phyloP scores from a whole-genome alignment of 2,888 invertebrate species.

The Acronicta aceris region DNA sequence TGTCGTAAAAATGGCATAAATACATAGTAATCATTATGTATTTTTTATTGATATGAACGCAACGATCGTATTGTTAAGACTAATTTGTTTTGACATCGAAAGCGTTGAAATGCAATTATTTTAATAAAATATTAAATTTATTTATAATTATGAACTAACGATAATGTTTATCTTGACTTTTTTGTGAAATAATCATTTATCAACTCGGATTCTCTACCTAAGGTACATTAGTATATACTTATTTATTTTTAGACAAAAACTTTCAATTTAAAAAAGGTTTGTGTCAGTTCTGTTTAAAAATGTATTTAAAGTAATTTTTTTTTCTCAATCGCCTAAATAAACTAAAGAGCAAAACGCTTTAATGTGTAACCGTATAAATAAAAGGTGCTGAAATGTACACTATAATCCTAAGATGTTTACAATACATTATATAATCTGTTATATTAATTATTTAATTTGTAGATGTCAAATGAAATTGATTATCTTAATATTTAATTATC shows the following conservation, averaged over 20 bases:
- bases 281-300: no score
- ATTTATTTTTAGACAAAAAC: no score
- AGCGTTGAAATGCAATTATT: conserved; percentile 46
- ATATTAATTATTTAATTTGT: conserved; percentile 3
- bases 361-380: conserved; percentile 44
- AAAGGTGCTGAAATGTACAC: conserved; percentile 51
- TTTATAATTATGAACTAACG: conserved; percentile 6
- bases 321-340: conserved; percentile 35
- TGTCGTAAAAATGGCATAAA: neutral
- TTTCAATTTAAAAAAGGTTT: no score
- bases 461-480: neutral
- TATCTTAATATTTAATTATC: neutral
- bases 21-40: neutral
- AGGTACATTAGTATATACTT: neutral
- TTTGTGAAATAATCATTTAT: neutral
- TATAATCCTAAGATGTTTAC: conserved; percentile 46
- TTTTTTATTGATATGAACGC: conserved; percentile 20
- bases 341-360: conserved; percentile 26
- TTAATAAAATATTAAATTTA: conserved; percentile 25
- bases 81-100: conserved; percentile 37
- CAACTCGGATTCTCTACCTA: neutral
- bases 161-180: no score
- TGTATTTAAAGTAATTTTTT: neutral
- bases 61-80: conserved; percentile 20
- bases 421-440: conserved; percentile 20